Percentiles rank a stretch among this genome's conserved stretches.
phyloP scores from a whole-genome alignment of 2,797 vertebrate genomes.

The Xenops minutus region DNA sequence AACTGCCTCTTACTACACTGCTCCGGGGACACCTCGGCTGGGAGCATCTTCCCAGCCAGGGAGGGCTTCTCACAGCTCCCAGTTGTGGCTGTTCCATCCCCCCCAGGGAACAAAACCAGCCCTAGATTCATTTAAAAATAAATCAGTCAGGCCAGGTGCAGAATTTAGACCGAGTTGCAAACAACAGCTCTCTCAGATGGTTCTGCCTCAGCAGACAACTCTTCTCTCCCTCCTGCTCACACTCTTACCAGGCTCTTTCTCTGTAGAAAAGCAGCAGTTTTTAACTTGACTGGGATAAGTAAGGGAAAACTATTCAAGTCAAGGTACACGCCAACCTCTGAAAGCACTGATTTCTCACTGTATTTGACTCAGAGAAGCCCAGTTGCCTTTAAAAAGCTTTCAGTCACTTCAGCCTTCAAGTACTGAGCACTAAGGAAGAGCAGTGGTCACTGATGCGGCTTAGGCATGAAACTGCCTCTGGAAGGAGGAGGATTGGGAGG shows the following conservation, averaged over 20 bases:
- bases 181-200: not conserved
- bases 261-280: not conserved
- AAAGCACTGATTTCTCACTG: not conserved
- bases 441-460: rapidly evolving
- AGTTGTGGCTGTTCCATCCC: rapidly evolving
- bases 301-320: not conserved
- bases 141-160: not conserved
- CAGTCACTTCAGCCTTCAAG: not conserved
- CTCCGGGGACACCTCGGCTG: not conserved
- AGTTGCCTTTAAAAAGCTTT: not conserved
- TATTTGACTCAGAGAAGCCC: not conserved
- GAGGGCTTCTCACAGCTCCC: not conserved
- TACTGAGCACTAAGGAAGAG: not conserved
- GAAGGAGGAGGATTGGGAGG: no score
- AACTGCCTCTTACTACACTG: not conserved
- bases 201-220: not conserved
- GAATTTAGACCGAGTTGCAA: not conserved
- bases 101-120: not conserved
- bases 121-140: not conserved
- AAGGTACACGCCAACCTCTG: not conserved
- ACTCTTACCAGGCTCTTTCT: not conserved
- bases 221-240: not conserved
- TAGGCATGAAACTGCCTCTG: not conserved
- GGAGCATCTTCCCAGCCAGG: not conserved
- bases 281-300: not conserved